These are phyloP conservation scores for Tipula confusa DNA, from an alignment of 2,888 invertebrate species.

Conservation along the genomic window DNA sequence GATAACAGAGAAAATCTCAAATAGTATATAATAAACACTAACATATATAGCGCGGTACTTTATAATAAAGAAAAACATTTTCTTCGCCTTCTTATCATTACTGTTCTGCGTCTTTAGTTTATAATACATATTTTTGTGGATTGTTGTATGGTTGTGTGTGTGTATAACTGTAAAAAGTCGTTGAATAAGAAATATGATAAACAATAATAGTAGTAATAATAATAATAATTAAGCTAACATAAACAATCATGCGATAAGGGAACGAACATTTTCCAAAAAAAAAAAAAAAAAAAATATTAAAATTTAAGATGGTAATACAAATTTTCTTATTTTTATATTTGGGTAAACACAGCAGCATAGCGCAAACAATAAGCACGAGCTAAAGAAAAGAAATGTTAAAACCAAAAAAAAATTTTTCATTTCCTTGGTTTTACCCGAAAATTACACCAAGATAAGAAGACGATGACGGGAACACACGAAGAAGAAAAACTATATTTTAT, in stretches of 20 bases:
- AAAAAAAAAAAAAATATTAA: too few species aligned
- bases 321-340: background rate
- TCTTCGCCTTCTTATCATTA: background rate
- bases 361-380: constrained; percentile 21
- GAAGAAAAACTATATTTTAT: constrained; percentile 25
- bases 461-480: too few species aligned
- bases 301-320: background rate
- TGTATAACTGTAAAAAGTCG: constrained; percentile 14
- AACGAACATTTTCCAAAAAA: background rate
- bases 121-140: background rate
- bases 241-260: constrained; percentile 25
- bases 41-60: background rate
- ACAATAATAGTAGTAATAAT: constrained; percentile 25
- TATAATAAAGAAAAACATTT: background rate
- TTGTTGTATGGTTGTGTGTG: too few species aligned
- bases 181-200: constrained; percentile 20
- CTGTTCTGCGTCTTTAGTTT: background rate
- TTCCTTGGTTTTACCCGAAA: background rate
- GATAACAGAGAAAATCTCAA: background rate
- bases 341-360: constrained; percentile 7
- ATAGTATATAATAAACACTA: background rate
- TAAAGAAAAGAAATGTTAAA: background rate
- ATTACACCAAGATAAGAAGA: background rate
- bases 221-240: constrained; percentile 25
- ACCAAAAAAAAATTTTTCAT: too few species aligned